Percentiles rank a stretch among this genome's conserved stretches.
Evolutionary conservation across 2,797 vertebrate species (phyloP).

Genomic region (Coendou prehensilis): DNA sequence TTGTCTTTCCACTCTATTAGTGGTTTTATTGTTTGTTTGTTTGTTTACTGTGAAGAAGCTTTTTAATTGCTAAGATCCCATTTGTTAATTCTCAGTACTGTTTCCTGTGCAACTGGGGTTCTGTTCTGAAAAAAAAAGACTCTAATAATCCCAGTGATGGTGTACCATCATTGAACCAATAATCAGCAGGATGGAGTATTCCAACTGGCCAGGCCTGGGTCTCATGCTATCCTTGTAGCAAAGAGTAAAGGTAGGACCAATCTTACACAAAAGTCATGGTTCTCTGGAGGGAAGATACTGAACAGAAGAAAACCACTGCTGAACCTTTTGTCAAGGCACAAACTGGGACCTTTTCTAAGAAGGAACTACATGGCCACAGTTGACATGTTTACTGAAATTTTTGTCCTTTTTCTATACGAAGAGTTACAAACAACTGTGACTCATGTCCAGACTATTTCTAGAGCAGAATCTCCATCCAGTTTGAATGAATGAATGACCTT

Average conservation of each 20-base stretch:
- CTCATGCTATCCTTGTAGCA: background rate
- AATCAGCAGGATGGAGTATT: background rate
- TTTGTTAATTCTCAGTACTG: background rate
- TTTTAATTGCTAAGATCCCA: background rate
- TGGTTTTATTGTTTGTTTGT: background rate
- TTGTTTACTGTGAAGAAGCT: background rate
- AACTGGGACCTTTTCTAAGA: background rate
- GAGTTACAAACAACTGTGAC: background rate
- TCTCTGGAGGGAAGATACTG: background rate
- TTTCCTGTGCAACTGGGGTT: background rate
- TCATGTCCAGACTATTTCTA: background rate
- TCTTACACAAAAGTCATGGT: background rate
- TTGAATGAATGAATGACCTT: background rate
- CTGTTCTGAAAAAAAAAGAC: conserved; percentile 4
- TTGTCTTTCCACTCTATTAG: background rate
- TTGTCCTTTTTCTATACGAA: background rate
- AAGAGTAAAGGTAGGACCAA: conserved; percentile 1
- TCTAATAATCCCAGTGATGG: background rate
- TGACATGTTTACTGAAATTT: conserved; percentile 22
- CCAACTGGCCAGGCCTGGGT: background rate
- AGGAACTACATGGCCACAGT: background rate
- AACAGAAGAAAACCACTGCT: background rate
- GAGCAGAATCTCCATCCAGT: background rate
- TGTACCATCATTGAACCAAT: background rate
- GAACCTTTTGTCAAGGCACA: background rate